Evolutionary conservation across 2,797 vertebrate genomes (phyloP), one percentile per base, ranked within the genome.

Genomic region (Myotis pilosus): DNA sequence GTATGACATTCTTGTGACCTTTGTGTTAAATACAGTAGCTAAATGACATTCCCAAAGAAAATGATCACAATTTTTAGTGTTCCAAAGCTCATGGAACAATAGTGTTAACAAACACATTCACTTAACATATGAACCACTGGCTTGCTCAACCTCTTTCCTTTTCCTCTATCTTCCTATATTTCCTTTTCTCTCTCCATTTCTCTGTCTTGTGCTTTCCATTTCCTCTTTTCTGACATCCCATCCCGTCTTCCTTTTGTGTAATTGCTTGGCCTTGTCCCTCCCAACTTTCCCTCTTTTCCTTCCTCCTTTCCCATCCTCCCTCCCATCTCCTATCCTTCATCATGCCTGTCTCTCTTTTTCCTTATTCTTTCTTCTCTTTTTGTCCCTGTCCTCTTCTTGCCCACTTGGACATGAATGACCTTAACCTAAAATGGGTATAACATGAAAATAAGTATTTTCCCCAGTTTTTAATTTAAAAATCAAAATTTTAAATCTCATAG

Each of bases 391-490:
- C 7, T 90, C 53, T 90, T 90, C 19, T 88, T 68, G 36, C 15
- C 64, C 30, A 82, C 23, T 22, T 25, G 89, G 25, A 90, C 23
- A 51, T 57, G 64, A 44, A 49, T 51, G n/a, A 57, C 30, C 9
- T 88, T 71, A 76, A 83, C 28, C 30, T 78, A 86, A 96, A 94
- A 89, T 28, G 36, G 19, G 75, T 71, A 44, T 3, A 69, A 57
- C 4, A 90, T 72, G 49, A 81, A 89, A 94, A 81, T 92, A 91
- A 72, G 28, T 90, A 71, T 89, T 85, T 38, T 79, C 76, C 36
- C 20, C 17, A 72, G 38, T 51, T 94, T 82, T 95, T 75, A 75
- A 85, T 95, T 95, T 95, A 38, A 90, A 92, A 93, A 82, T 89
- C 33, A 84, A 82, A 85, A 6, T 72, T n/a, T 88, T 22, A 92